Percentiles rank a stretch among this genome's conserved stretches.
These are phyloP conservation scores for Dallia pectoralis DNA, from an alignment of 2,797 vertebrate genomes.

Conservation along the genomic window DNA sequence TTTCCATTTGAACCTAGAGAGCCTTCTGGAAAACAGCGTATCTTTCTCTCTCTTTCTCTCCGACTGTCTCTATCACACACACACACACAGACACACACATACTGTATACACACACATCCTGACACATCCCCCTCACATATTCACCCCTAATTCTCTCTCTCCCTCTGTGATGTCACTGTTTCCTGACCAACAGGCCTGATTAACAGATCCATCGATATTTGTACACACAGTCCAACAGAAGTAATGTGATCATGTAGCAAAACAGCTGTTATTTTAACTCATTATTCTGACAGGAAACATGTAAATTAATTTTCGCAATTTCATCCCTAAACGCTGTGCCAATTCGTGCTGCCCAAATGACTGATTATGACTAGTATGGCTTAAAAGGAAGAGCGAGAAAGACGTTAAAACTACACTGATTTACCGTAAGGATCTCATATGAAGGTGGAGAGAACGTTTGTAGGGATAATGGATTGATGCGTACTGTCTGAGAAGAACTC, in stretches of 20 bases:
- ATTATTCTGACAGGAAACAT: background rate
- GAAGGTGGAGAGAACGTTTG: background rate
- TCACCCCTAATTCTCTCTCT: background rate
- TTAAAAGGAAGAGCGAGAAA: no score
- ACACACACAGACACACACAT: no score
- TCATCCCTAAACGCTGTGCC: no score
- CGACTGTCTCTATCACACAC: slow-evolving; percentile 2
- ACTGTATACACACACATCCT: no score
- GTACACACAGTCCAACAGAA: background rate
- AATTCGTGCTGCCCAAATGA: no score
- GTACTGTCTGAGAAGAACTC: background rate
- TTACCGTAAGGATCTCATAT: background rate
- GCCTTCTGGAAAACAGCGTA: slow-evolving; percentile 70
- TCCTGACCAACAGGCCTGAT: slow-evolving; percentile 42
- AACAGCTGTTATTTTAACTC: background rate
- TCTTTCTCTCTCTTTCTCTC: slow-evolving; percentile 32
- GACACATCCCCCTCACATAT: background rate
- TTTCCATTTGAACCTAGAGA: slow-evolving; percentile 76
- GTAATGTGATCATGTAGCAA: background rate
- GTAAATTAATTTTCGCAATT: background rate
- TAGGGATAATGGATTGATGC: background rate
- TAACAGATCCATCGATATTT: background rate
- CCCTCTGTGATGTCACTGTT: slow-evolving; percentile 69
- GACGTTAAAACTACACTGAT: background rate
- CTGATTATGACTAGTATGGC: no score